Base-by-base conservation (phyloP, 2,888 invertebrate genomes). In the Polymixis lichenea region DNA sequence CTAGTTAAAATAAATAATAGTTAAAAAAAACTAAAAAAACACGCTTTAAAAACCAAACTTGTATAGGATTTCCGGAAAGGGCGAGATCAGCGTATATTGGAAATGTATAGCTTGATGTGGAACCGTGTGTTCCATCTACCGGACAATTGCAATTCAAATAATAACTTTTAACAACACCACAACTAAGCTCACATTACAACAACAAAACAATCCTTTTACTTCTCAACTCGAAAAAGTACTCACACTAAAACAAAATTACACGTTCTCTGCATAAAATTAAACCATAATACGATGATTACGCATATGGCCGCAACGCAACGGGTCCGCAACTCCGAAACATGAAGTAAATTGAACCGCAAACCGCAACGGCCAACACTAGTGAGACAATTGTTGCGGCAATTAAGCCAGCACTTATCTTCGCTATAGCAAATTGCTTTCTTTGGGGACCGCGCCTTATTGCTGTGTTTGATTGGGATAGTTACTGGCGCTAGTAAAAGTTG, bases 361-460 rank as follows among this genome's bases (percentile, higher is more conserved):
- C 89, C 83, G 82, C 83, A 75, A 67, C 84, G 80, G 65, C 43
- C 74, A 72, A 88, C 85, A 89, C 89, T 91, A 91, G 89, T 89
- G 89, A 88, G 91, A 92, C 92, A 92, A 92, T 93, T 89, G 90
- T 89, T 89, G 78, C 79, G 80, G 89, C 90, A 95, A 95, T 95
- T 94, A 94, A 90, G 90, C 90, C 77, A 77, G 88, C 76, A 92
- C 90, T 93, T 92, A 93, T 90, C 89, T 88, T 87, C 84, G 89
- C 88, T 89, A 86, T 85, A 86, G 88, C 84, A 91, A 93, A 94
- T 95, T 92, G 92, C 93, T 93, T 93, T 94, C 94, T 93, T 94
- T 89, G 89, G 86, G 79, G 78, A 83, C 89, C 87, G 78, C 88
- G 89, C 89, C 91, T 93, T 91, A 82, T 86, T 91, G 91, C 86